These are phyloP conservation scores for Strigamia maritima DNA, from an alignment of 2,888 invertebrate genomes.

Conservation along the genomic window DNA sequence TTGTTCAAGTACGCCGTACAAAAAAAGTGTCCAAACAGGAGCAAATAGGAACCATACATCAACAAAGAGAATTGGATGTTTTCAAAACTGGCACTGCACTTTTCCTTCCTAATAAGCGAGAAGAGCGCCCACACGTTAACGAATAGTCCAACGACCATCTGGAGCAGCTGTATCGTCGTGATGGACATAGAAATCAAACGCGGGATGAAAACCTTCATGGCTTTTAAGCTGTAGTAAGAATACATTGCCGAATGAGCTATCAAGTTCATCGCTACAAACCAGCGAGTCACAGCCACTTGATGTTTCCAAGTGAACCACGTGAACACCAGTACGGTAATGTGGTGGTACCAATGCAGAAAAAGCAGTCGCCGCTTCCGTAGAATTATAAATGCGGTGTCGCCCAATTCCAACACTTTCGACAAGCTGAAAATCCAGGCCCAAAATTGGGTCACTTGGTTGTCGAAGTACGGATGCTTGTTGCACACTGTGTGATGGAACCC, in stretches of 20 bases:
- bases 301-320: constrained; percentile 57
- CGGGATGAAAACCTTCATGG: constrained; percentile 81
- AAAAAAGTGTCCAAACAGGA: background rate
- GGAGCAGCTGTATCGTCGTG: constrained; percentile 81
- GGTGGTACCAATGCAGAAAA: constrained; percentile 80
- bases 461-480: constrained; percentile 86
- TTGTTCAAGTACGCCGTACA: background rate
- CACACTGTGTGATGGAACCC: constrained; percentile 95
- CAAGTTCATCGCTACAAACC: constrained; percentile 94
- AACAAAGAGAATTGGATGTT: background rate
- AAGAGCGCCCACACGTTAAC: constrained; percentile 87
- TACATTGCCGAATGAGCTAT: constrained; percentile 90
- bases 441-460: constrained; percentile 88
- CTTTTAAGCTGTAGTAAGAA: constrained; percentile 80
- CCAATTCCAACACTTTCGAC: constrained; percentile 93
- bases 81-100: background rate
- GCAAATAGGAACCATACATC: background rate
- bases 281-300: constrained; percentile 59
- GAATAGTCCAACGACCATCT: constrained; percentile 89
- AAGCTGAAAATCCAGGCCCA: constrained; percentile 98
- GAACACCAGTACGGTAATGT: constrained; percentile 53
- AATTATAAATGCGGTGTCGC: constrained; percentile 86
- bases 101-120: constrained; percentile 42
- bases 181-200: constrained; percentile 76
- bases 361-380: constrained; percentile 88